A percentile compares a stretch with the other conserved stretches of the same genome.
Conservation (phyloP, 2,797 vertebrate species). For the Borostomias antarcticus region DNA sequence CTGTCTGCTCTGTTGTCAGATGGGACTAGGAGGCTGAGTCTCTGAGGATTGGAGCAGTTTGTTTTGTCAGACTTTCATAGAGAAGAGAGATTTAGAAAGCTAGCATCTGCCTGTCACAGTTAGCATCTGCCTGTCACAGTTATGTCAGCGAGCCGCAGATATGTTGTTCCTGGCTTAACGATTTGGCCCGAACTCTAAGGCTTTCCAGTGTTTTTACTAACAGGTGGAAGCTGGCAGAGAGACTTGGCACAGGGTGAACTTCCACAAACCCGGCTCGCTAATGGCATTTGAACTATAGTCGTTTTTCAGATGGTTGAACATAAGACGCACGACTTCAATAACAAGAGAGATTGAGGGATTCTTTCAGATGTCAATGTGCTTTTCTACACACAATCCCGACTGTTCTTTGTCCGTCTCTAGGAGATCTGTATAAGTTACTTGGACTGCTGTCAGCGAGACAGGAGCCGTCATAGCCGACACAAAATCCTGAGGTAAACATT, state of each 20-base stretch:
- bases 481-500: conserved; percentile 90
- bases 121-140: conserved; percentile 43
- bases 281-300: conserved; percentile 12
- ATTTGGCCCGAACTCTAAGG: background rate
- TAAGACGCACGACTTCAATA: background rate
- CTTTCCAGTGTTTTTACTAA: conserved; percentile 25
- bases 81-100: conserved; percentile 75
- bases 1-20: conserved; percentile 58
- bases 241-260: conserved; percentile 20
- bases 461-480: conserved; percentile 94
- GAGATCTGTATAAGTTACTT: conserved; percentile 98
- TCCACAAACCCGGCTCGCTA: conserved; percentile 6
- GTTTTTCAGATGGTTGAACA: background rate
- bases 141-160: conserved; percentile 36
- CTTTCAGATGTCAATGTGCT: background rate
- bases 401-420: conserved; percentile 63
- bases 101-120: conserved; percentile 58
- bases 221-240: conserved; percentile 9
- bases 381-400: background rate
- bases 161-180: background rate
- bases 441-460: conserved; percentile 94
- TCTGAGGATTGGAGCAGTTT: conserved; percentile 55
- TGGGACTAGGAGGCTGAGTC: conserved; percentile 56
- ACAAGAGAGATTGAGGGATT: background rate
- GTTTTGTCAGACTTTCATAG: conserved; percentile 71